Evolutionary conservation across 2,797 vertebrate species (phyloP).

Genomic region (Borostomias antarcticus): DNA sequence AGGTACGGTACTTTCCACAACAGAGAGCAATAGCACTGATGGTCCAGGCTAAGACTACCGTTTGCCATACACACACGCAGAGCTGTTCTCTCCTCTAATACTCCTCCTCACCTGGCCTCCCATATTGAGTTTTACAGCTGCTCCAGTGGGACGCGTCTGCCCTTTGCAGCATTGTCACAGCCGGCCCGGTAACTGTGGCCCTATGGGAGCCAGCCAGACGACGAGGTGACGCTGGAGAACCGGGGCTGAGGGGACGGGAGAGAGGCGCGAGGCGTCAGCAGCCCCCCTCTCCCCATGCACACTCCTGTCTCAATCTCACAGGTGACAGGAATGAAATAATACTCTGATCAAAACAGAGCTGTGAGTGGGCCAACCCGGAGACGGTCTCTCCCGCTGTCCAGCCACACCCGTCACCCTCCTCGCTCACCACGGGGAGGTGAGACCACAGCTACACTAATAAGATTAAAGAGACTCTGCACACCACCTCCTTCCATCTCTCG

Average conservation of each 20-base stretch:
- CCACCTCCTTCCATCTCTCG: constrained; percentile 40
- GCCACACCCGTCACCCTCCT: constrained; percentile 49
- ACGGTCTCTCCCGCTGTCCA: constrained; percentile 49
- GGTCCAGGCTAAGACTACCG: not conserved
- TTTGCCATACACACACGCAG: constrained; percentile 22
- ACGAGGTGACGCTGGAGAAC: not conserved
- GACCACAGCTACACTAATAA: constrained; percentile 44
- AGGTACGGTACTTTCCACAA: constrained; percentile 37
- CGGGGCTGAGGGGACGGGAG: not conserved
- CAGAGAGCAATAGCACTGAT: constrained; percentile 20
- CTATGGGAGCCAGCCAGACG: not conserved
- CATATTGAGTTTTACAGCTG: constrained; percentile 51
- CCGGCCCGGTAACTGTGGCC: constrained; percentile 38
- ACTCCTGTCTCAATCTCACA: constrained; percentile 38
- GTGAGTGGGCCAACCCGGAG: constrained; percentile 40
- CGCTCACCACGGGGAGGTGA: constrained; percentile 54
- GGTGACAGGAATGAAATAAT: constrained; percentile 66
- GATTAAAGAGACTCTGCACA: constrained; percentile 51
- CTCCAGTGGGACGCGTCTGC: constrained; percentile 49
- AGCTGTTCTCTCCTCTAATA: constrained; percentile 9
- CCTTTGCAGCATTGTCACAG: constrained; percentile 62
- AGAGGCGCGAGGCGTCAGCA: constrained; percentile 36
- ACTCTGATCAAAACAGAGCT: constrained; percentile 53
- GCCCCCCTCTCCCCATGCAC: not conserved
- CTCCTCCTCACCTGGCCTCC: constrained; percentile 20